Percentiles rank a stretch among this genome's conserved stretches.
phyloP scores from a whole-genome alignment of 2,797 vertebrate species.

The Sus cebifrons region DNA sequence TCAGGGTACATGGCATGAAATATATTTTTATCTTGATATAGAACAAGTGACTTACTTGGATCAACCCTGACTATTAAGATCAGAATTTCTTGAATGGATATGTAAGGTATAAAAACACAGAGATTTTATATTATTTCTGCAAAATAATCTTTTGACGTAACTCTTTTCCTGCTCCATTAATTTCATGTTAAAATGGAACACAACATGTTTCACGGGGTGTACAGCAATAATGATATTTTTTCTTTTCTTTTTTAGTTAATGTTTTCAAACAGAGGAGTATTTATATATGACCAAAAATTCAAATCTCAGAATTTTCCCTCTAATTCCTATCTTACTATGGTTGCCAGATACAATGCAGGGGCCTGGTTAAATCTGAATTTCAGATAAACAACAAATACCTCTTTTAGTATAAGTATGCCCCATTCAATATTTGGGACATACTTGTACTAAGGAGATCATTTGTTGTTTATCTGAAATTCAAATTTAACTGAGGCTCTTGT shows the following conservation, averaged over 20 bases:
- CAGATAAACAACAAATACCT: constrained; percentile 7
- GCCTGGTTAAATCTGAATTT: constrained; percentile 51
- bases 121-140: constrained; percentile 13
- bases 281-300: constrained; percentile 47
- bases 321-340: background rate
- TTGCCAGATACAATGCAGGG: constrained; percentile 24
- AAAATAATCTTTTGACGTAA: constrained; percentile 32
- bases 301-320: constrained; percentile 27
- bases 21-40: constrained; percentile 68
- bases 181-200: constrained; percentile 32
- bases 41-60: constrained; percentile 44
- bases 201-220: background rate
- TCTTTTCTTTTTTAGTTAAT: background rate
- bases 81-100: constrained; percentile 63
- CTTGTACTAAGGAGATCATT: constrained; percentile 25
- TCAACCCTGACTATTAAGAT: constrained; percentile 45
- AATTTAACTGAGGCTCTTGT: background rate
- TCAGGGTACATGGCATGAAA: background rate
- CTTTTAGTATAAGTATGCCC: background rate
- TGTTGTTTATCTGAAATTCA: constrained; percentile 52
- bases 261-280: constrained; percentile 31
- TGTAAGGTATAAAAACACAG: constrained; percentile 41
- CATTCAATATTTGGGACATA: constrained; percentile 4
- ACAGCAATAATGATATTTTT: background rate
- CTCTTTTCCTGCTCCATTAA: background rate